Evolutionary conservation across 2,113 vertebrate genomes (phyloP).

Genomic region (Leucopsar rothschildi): DNA sequence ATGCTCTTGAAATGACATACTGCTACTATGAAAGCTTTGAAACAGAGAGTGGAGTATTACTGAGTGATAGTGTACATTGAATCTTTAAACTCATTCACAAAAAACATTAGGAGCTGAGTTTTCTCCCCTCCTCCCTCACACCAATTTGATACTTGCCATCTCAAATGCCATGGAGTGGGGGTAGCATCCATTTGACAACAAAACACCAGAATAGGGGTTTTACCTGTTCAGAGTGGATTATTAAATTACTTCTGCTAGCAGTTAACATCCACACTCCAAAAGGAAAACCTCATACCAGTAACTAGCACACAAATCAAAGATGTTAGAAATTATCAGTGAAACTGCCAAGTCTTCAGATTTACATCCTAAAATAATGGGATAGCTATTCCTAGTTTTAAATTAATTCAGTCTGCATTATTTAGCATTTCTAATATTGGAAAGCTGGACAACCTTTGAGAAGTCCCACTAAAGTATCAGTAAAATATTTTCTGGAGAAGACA

Average conservation of each 20-base stretch:
- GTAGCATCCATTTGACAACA: not conserved
- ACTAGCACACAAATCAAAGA: not conserved
- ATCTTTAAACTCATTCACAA: constrained; percentile 17
- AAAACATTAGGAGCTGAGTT: not conserved
- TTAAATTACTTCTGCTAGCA: not conserved
- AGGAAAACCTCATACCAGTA: not conserved
- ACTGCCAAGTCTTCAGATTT: not conserved
- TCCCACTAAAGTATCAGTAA: not conserved
- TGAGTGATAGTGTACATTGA: not conserved
- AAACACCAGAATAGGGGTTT: not conserved
- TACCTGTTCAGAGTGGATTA: not conserved
- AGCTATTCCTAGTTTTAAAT: constrained; percentile 1
- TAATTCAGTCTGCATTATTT: not conserved
- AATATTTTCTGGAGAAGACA: not conserved
- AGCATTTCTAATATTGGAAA: constrained; percentile 17
- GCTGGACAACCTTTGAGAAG: not conserved
- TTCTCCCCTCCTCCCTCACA: not conserved
- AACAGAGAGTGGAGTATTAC: not conserved
- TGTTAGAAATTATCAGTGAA: not conserved
- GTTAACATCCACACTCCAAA: not conserved
- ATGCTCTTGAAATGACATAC: constrained; percentile 46
- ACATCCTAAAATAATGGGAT: constrained; percentile 8
- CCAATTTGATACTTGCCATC: not conserved
- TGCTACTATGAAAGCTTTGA: not conserved
- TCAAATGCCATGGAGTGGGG: not conserved